Base-by-base conservation (phyloP, 2,797 vertebrate genomes). In the Eleutherodactylus coqui region DNA sequence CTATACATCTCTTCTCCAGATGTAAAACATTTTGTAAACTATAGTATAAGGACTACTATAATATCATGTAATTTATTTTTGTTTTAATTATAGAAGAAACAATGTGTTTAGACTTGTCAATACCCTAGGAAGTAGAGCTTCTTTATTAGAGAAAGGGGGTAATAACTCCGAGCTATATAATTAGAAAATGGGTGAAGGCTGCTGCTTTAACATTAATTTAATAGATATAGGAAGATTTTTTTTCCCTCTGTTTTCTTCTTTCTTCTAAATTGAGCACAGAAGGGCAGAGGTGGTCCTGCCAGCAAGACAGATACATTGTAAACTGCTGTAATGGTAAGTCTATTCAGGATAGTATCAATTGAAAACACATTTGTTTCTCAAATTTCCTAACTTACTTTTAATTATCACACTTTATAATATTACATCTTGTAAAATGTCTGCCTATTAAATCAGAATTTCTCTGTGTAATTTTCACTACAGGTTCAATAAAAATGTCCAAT, bases 221-320 rank as follows among this genome's bases (percentile, higher is more conserved):
- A n/a, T n/a, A n/a, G n/a, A n/a, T 29, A 10, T 60, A 29, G 8
- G 17, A 55, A 19, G 6, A 55, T 55, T 55, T 21, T 60, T 13
- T 60, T 29, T 60, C 13, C 13, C 29, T 60, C 27, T 60, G 58
- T 29, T 60, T 60, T 60, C 10, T 29, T 13, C 27, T 27, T 58
- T 13, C 58, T 10, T 60, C 13, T 60, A 29, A 60, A 60, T 60
- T 60, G 27, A 27, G 9, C n/a, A 60, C n/a, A 60, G 58, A 29
- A 60, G 58, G 58, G 58, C 58, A 60, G 58, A 60, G 58, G 58
- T 60, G 58, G 58, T 29, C 58, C 27, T 29, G 58, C 58, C 58
- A 29, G 4, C 27, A 60, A 60, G 27, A 58, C 6, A 29, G 58
- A 13, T 29, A 29, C 58, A 60, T 29, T 60, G 58, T 60, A 60